phyloP scores from a whole-genome alignment of 2,797 vertebrate genomes.

The Etheostoma nigrum region DNA sequence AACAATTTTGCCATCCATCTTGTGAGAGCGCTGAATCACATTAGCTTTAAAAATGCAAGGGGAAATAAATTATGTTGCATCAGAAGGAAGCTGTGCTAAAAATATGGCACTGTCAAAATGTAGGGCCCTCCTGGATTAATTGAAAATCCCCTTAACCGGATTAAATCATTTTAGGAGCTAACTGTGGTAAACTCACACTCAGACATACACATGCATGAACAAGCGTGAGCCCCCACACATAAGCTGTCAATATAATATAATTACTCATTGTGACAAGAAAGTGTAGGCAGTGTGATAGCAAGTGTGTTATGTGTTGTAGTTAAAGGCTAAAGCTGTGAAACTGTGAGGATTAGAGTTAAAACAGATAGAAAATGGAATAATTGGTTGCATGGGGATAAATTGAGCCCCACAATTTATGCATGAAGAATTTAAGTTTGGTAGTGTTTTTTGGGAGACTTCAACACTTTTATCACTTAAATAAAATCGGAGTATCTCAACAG shows the following conservation, averaged over 20 bases:
- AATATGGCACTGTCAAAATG: conserved; percentile 60
- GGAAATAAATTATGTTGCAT: conserved; percentile 46
- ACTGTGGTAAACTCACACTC: conserved; percentile 45
- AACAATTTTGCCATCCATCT: conserved; percentile 18
- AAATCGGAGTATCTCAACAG: not conserved
- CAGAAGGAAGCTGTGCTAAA: conserved; percentile 57
- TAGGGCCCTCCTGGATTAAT: conserved; percentile 72
- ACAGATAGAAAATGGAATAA: conserved; percentile 45
- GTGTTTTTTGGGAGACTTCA: conserved; percentile 6
- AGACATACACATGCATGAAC: conserved; percentile 49
- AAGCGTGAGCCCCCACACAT: conserved; percentile 65
- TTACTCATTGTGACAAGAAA: conserved; percentile 73
- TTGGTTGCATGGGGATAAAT: conserved; percentile 40
- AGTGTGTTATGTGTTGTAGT: conserved; percentile 69
- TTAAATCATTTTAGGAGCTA: conserved; percentile 62
- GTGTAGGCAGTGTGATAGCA: conserved; percentile 72
- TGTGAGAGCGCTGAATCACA: conserved; percentile 28
- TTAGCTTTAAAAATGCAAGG: conserved; percentile 22
- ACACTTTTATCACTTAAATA: not conserved
- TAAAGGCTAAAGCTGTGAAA: conserved; percentile 72
- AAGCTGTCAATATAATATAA: conserved; percentile 75
- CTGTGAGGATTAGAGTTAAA: conserved; percentile 56
- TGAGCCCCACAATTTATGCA: conserved; percentile 18
- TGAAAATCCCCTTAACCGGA: conserved; percentile 68
- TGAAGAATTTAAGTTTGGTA: conserved; percentile 12